A percentile compares a stretch with the other conserved stretches of the same genome.
Evolutionary conservation across 2,113 vertebrate genomes (phyloP).

Genomic region (Brachionichthys hirsutus): DNA sequence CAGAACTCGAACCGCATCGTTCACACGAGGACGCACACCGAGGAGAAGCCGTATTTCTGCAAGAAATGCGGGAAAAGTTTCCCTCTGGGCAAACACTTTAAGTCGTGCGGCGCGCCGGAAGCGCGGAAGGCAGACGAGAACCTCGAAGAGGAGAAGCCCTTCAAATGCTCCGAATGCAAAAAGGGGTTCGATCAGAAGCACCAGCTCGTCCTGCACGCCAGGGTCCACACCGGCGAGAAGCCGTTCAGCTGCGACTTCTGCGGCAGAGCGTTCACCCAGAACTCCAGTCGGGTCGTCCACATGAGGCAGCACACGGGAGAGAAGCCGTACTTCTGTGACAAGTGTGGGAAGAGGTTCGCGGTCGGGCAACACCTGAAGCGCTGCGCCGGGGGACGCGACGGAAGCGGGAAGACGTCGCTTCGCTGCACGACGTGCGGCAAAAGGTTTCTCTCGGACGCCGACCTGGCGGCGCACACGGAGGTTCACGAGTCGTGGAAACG

Average conservation of each 20-base stretch:
- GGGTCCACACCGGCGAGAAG: conserved; percentile 22
- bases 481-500: conserved; percentile 26
- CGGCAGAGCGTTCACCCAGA: conserved; percentile 15
- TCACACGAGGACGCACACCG: conserved; percentile 9
- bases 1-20: conserved; percentile 5
- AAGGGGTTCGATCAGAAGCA: conserved; percentile 9
- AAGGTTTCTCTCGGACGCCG: not conserved
- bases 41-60: conserved; percentile 28
- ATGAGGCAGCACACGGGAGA: conserved; percentile 16
- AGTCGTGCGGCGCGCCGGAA: not conserved
- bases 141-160: not conserved
- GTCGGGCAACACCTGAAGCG: not conserved
- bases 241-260: conserved; percentile 23
- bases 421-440: conserved; percentile 11
- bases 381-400: not conserved
- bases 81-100: conserved; percentile 9
- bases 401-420: not conserved
- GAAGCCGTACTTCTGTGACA: conserved; percentile 3
- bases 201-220: not conserved
- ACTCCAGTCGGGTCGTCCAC: not conserved
- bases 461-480: conserved; percentile 23
- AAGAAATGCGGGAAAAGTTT: conserved; percentile 19
- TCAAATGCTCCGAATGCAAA: conserved; percentile 11
- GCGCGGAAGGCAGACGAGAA: not conserved
- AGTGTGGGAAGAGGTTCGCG: conserved; percentile 1